Evolutionary conservation across 1,140 invertebrate genomes (phyloP).

Genomic region (Panagrolaimus sp.): DNA sequence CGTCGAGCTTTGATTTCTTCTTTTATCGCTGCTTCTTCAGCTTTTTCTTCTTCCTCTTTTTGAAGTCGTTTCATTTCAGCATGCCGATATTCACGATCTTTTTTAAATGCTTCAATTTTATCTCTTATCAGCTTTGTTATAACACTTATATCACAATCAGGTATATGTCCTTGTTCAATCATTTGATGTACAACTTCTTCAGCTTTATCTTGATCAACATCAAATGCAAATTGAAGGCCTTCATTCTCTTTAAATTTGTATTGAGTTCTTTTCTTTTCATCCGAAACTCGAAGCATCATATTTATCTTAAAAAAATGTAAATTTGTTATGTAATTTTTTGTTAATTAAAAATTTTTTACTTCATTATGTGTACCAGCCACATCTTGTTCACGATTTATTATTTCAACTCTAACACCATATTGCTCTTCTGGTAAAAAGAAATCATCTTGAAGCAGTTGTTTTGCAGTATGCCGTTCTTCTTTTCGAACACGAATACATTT

Average conservation of each 20-base stretch:
- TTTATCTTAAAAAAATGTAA: slow-evolving; percentile 63
- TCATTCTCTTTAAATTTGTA: slow-evolving; percentile 94
- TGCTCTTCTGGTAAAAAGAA: slow-evolving; percentile 85
- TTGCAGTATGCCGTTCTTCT: slow-evolving; percentile 83
- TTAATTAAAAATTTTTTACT: slow-evolving; percentile 62
- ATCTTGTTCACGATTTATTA: slow-evolving; percentile 72
- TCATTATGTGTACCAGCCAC: slow-evolving; percentile 59
- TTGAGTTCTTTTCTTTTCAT: slow-evolving; percentile 88
- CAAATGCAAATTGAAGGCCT: slow-evolving; percentile 97
- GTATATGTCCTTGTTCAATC: slow-evolving; percentile 84
- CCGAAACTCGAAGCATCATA: slow-evolving; percentile 84
- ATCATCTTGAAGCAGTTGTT: slow-evolving; percentile 86
- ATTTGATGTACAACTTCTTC: slow-evolving; percentile 93
- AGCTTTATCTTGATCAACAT: slow-evolving; percentile 82
- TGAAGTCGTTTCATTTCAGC: slow-evolving; percentile 49
- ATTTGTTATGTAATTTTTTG: background rate
- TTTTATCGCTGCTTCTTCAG: slow-evolving; percentile 49
- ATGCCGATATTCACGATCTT: slow-evolving; percentile 52
- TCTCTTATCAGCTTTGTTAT: slow-evolving; percentile 59
- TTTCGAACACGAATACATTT: slow-evolving; percentile 84
- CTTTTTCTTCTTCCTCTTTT: slow-evolving; percentile 51
- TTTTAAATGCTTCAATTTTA: slow-evolving; percentile 56
- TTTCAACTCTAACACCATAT: slow-evolving; percentile 69
- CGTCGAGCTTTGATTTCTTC: slow-evolving; percentile 49
- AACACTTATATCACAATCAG: slow-evolving; percentile 53